These are phyloP conservation scores for Coptotermes formosanus DNA, from an alignment of 1,140 invertebrate genomes.

Conservation along the genomic window DNA sequence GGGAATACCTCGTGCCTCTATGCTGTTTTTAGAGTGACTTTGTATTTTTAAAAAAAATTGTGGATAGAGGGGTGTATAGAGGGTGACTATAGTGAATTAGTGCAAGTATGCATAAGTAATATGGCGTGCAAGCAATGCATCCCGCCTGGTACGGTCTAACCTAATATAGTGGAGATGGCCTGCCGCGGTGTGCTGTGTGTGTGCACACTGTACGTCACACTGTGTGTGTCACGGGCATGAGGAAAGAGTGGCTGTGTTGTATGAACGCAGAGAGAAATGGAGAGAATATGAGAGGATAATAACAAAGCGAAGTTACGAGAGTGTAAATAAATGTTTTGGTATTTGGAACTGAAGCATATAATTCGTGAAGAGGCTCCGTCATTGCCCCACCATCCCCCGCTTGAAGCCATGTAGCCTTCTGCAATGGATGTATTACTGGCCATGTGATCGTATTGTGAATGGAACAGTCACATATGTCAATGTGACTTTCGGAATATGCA, in stretches of 20 bases:
- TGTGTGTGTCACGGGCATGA: background rate
- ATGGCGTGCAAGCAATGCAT: background rate
- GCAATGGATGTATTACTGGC: background rate
- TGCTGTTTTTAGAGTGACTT: conserved; percentile 19
- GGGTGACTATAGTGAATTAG: conserved; percentile 14
- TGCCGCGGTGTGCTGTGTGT: background rate
- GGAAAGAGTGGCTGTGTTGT: background rate
- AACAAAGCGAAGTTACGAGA: conserved; percentile 13
- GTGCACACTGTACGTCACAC: background rate
- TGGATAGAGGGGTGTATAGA: background rate
- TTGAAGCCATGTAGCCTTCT: conserved; percentile 7
- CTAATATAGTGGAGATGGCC: background rate
- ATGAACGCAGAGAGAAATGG: background rate
- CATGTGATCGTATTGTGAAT: background rate
- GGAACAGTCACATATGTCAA: background rate
- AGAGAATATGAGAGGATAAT: conserved; percentile 16
- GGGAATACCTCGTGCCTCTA: conserved; percentile 1
- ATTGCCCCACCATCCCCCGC: background rate
- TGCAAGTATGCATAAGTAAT: conserved; percentile 4
- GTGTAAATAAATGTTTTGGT: conserved; percentile 17
- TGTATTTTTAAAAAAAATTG: conserved; percentile 6
- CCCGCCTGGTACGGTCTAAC: background rate
- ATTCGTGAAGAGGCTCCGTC: background rate
- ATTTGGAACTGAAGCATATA: conserved; percentile 14
- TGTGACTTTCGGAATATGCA: background rate